Percentiles rank a stretch among this genome's conserved stretches.
Conservation (phyloP, 2,797 vertebrate species). For the Epinephelus awoara region DNA sequence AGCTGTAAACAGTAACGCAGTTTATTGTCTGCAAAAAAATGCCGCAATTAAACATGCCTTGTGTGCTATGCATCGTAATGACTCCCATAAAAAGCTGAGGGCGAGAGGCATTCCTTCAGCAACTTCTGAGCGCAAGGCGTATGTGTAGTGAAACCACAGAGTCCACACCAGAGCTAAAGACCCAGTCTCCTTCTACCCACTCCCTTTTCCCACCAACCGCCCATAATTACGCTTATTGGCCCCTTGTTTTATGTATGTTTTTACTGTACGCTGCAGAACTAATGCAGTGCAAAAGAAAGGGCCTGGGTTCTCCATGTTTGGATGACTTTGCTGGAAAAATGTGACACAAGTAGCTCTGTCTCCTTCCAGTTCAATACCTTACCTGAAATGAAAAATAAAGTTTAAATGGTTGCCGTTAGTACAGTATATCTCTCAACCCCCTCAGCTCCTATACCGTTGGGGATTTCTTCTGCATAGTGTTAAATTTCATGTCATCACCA, state of each 20-base stretch:
- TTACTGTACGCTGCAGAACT: slow-evolving; percentile 69
- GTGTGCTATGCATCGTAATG: slow-evolving; percentile 83
- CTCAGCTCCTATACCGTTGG: slow-evolving; percentile 27
- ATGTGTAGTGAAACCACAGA: slow-evolving; percentile 81
- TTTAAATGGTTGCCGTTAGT: slow-evolving; percentile 22
- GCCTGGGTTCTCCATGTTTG: slow-evolving; percentile 54
- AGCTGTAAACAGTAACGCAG: slow-evolving; percentile 82
- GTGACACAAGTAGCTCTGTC: slow-evolving; percentile 41
- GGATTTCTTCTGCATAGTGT: slow-evolving; percentile 51
- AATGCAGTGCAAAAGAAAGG: slow-evolving; percentile 42
- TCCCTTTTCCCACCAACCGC: slow-evolving; percentile 79
- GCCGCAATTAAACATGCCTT: slow-evolving; percentile 81
- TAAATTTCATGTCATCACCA: slow-evolving; percentile 57
- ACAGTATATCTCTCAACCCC: slow-evolving; percentile 47
- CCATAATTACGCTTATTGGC: slow-evolving; percentile 79
- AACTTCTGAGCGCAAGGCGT: slow-evolving; percentile 80
- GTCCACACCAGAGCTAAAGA: slow-evolving; percentile 77
- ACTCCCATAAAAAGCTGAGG: slow-evolving; percentile 84
- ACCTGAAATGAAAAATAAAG: slow-evolving; percentile 40
- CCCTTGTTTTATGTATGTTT: slow-evolving; percentile 81
- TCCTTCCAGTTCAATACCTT: slow-evolving; percentile 33
- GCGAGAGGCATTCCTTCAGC: slow-evolving; percentile 80
- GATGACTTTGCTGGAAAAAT: slow-evolving; percentile 39
- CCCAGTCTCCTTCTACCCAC: slow-evolving; percentile 57
- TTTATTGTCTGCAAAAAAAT: slow-evolving; percentile 77